Percentiles rank a stretch among this genome's conserved stretches.
These are phyloP conservation scores for Conus canariensis DNA, from an alignment of 2,888 invertebrate species.

Conservation along the genomic window DNA sequence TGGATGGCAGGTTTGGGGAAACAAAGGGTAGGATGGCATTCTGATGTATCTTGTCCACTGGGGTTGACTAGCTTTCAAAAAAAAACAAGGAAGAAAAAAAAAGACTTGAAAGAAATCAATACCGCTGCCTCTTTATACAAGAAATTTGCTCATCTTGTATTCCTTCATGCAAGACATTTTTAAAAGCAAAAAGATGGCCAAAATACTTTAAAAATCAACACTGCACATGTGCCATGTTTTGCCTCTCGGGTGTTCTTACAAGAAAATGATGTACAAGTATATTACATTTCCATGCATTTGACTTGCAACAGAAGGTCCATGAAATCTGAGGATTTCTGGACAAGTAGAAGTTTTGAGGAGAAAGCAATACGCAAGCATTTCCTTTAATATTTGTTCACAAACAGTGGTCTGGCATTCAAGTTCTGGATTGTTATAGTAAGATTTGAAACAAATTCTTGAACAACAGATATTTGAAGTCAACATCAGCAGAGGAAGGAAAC, in stretches of 20 bases:
- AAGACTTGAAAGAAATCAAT: neutral
- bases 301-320: neutral
- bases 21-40: too few species aligned
- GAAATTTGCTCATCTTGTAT: neutral
- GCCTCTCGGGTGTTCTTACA: conserved; percentile 19
- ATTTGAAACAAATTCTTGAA: neutral
- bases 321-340: neutral
- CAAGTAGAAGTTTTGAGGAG: neutral
- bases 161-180: conserved; percentile 13
- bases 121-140: neutral
- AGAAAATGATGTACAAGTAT: neutral
- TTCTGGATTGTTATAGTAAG: neutral
- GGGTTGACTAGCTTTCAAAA: neutral
- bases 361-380: neutral
- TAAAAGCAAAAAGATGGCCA: conserved; percentile 21
- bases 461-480: neutral
- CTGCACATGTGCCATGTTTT: neutral
- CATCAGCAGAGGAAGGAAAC: neutral
- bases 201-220: neutral
- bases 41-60: neutral
- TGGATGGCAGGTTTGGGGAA: too few species aligned
- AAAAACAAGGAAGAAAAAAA: neutral
- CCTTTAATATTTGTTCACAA: neutral
- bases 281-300: neutral
- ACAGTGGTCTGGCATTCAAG: neutral